Conservation (phyloP, 2,888 invertebrate genomes). For the Ornithoptera priamus region DNA sequence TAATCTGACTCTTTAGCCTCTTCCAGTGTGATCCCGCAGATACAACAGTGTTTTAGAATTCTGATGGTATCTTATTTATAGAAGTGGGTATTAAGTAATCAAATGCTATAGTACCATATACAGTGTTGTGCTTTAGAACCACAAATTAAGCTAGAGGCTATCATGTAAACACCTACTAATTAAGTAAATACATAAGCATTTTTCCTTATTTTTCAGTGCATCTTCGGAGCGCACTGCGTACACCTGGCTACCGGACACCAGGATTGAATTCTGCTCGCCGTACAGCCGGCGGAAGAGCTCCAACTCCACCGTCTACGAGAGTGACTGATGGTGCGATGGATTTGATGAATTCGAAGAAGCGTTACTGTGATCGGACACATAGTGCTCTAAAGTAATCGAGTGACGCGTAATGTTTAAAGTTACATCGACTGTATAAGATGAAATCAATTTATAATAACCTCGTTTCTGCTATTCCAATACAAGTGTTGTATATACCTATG, state of each 20-base stretch:
- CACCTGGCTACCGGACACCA: conserved; percentile 76
- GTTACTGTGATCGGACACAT: conserved; percentile 58
- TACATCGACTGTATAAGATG: conserved; percentile 30
- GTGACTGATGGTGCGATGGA: conserved; percentile 72
- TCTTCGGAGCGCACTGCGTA: conserved; percentile 78
- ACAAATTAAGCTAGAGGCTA: not conserved
- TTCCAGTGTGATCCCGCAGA: too few species aligned
- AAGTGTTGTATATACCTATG: conserved; percentile 22
- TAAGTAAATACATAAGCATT: conserved; percentile 1
- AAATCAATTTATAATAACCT: conserved; percentile 18
- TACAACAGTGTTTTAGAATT: too few species aligned
- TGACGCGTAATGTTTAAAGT: conserved; percentile 33
- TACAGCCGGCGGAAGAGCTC: conserved; percentile 70
- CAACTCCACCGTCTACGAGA: conserved; percentile 74
- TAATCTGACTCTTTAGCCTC: too few species aligned
- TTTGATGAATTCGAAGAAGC: conserved; percentile 73
- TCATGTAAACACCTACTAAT: not conserved
- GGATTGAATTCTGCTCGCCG: conserved; percentile 70
- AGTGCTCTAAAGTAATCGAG: conserved; percentile 41
- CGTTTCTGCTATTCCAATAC: conserved; percentile 25
- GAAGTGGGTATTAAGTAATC: too few species aligned
- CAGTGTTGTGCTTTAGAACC: too few species aligned
- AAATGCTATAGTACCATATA: too few species aligned
- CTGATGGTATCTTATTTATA: too few species aligned
- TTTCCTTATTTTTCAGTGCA: conserved; percentile 63